A percentile compares a stretch with the other conserved stretches of the same genome.
Conservation (phyloP, 2,888 invertebrate species). For the Rhabditoides inermis region DNA sequence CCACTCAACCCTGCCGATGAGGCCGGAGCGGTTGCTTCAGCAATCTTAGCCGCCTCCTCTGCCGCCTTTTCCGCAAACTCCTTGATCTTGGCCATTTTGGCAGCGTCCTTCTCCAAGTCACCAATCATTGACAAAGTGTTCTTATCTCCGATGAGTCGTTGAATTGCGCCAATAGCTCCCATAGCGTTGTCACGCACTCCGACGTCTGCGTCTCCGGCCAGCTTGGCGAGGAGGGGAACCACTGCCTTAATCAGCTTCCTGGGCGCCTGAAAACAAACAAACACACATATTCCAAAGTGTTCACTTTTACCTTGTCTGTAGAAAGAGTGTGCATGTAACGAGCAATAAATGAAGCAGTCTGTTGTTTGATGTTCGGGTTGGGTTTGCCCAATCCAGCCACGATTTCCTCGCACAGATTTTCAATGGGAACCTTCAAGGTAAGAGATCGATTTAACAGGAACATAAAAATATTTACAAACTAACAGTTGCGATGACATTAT, state of each 20-base stretch:
- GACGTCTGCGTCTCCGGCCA: constrained; percentile 52
- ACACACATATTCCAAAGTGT: background rate
- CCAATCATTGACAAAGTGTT: constrained; percentile 73
- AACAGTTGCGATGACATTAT: constrained; percentile 74
- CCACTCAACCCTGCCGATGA: no score
- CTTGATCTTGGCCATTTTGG: constrained; percentile 53
- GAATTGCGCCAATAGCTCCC: constrained; percentile 82
- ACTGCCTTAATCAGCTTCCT: constrained; percentile 56
- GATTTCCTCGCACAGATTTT: constrained; percentile 64
- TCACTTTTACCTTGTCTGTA: constrained; percentile 11
- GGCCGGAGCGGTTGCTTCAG: background rate
- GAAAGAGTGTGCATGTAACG: constrained; percentile 19
- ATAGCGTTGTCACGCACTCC: constrained; percentile 82
- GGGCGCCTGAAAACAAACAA: constrained; percentile 13
- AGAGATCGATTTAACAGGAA: background rate
- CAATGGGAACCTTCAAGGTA: constrained; percentile 3
- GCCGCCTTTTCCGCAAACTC: constrained; percentile 20
- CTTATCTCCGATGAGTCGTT: constrained; percentile 87
- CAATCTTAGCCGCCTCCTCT: constrained; percentile 4
- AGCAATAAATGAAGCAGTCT: constrained; percentile 46
- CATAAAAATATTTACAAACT: no score
- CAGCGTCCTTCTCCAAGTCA: constrained; percentile 68
- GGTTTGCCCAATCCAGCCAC: constrained; percentile 67
- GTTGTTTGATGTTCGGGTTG: constrained; percentile 55
- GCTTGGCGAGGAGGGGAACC: constrained; percentile 36